Percentiles rank a stretch among this genome's conserved stretches.
These are phyloP conservation scores for Pristiophorus japonicus DNA, from an alignment of 2,113 vertebrate genomes.

Conservation along the genomic window DNA sequence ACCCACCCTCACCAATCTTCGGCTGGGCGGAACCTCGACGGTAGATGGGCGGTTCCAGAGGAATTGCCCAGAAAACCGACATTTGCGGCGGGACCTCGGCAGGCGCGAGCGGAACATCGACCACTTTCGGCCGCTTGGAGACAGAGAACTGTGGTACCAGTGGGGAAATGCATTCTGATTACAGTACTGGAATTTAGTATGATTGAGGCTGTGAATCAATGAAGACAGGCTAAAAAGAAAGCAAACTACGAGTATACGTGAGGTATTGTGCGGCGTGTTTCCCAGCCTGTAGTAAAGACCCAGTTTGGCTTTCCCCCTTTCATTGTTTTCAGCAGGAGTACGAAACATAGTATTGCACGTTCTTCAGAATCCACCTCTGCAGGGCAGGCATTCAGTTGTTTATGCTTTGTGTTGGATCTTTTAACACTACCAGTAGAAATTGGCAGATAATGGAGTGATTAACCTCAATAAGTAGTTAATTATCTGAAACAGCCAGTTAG, in stretches of 20 bases:
- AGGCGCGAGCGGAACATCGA: too few species aligned
- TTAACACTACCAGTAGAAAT: constrained; percentile 67
- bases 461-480: constrained; percentile 86
- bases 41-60: too few species aligned
- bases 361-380: not conserved
- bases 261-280: not conserved
- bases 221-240: not conserved
- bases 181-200: not conserved
- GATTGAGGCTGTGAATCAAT: not conserved
- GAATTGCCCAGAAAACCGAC: too few species aligned
- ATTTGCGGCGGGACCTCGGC: too few species aligned
- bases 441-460: constrained; percentile 77
- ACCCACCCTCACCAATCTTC: too few species aligned
- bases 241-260: not conserved
- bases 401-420: constrained; percentile 58
- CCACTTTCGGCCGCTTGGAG: too few species aligned
- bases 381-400: constrained; percentile 41
- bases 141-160: too few species aligned
- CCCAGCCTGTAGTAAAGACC: not conserved
- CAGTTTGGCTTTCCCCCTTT: not conserved
- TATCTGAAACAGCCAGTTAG: constrained; percentile 89
- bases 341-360: not conserved
- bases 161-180: not conserved
- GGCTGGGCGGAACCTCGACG: too few species aligned
- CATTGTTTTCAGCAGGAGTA: not conserved